Conservation (phyloP, 2,797 vertebrate species). For the Chromis chromis region DNA sequence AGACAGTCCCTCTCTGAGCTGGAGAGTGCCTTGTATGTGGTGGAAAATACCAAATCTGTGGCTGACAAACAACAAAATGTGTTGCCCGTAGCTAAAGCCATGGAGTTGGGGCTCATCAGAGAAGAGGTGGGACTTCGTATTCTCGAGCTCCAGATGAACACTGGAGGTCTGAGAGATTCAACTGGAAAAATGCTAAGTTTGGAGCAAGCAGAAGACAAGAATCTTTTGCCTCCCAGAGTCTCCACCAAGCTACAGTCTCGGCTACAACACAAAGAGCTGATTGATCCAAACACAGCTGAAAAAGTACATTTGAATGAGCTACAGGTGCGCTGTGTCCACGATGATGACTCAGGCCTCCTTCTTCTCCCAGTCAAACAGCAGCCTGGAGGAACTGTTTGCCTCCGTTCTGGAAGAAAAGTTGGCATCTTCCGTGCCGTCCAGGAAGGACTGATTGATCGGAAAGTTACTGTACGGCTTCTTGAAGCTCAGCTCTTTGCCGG, state of each 20-base stretch:
- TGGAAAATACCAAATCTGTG: constrained; percentile 64
- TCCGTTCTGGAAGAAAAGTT: constrained; percentile 90
- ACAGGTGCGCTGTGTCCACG: constrained; percentile 84
- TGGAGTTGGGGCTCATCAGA: constrained; percentile 86
- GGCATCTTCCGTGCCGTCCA: constrained; percentile 91
- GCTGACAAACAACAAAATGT: constrained; percentile 58
- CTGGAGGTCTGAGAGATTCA: constrained; percentile 83
- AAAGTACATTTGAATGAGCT: constrained; percentile 87
- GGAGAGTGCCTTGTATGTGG: constrained; percentile 78
- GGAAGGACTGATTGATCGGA: constrained; percentile 92
- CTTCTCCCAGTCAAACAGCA: constrained; percentile 92
- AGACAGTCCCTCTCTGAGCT: constrained; percentile 84
- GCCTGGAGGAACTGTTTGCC: constrained; percentile 89
- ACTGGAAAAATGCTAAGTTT: constrained; percentile 78
- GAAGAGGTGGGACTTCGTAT: constrained; percentile 89
- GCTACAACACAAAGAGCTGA: constrained; percentile 83
- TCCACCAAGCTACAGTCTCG: constrained; percentile 82
- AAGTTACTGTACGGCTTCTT: constrained; percentile 88
- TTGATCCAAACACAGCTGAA: constrained; percentile 95
- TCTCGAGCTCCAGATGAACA: constrained; percentile 87
- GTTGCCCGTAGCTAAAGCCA: constrained; percentile 82
- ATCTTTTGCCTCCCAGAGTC: constrained; percentile 78
- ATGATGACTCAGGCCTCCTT: constrained; percentile 86
- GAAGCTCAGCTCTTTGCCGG: constrained; percentile 96
- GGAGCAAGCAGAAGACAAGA: constrained; percentile 82